phyloP scores from a whole-genome alignment of 2,797 vertebrate species.

The Carapus acus region DNA sequence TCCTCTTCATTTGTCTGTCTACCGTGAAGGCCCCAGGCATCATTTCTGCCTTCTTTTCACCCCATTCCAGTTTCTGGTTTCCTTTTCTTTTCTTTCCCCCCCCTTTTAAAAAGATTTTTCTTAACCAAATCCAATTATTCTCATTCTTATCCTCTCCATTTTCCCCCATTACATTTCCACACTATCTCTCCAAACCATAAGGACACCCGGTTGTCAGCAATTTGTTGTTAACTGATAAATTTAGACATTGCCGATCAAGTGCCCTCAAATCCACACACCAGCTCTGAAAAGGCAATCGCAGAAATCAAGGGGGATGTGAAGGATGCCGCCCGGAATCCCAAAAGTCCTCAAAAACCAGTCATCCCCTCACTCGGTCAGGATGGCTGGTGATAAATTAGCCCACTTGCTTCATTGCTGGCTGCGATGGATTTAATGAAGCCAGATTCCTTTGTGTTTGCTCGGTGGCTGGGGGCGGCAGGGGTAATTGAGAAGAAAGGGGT shows the following conservation, averaged over 20 bases:
- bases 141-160: slow-evolving; percentile 22
- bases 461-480: slow-evolving; percentile 77
- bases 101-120: no score
- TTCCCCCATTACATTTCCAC: slow-evolving; percentile 33
- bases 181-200: slow-evolving; percentile 6
- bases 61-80: slow-evolving; percentile 23
- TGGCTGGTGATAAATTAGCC: slow-evolving; percentile 80
- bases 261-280: slow-evolving; percentile 54
- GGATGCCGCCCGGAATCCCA: slow-evolving; percentile 29
- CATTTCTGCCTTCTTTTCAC: slow-evolving; percentile 59
- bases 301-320: slow-evolving; percentile 15
- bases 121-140: slow-evolving; percentile 48
- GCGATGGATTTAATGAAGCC: slow-evolving; percentile 92
- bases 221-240: slow-evolving; percentile 39
- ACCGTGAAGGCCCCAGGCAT: slow-evolving; percentile 54
- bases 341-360: slow-evolving; percentile 18
- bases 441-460: slow-evolving; percentile 86
- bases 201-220: slow-evolving; percentile 50
- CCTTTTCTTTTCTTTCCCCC: slow-evolving; percentile 31
- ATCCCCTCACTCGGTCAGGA: slow-evolving; percentile 13
- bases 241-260: slow-evolving; percentile 59
- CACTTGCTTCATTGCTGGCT: slow-evolving; percentile 78
- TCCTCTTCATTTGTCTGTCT: slow-evolving; percentile 40
- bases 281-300: no score
- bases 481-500: slow-evolving; percentile 93